Base-by-base conservation (phyloP, 2,888 invertebrate species). In the Gortyna flavago region DNA sequence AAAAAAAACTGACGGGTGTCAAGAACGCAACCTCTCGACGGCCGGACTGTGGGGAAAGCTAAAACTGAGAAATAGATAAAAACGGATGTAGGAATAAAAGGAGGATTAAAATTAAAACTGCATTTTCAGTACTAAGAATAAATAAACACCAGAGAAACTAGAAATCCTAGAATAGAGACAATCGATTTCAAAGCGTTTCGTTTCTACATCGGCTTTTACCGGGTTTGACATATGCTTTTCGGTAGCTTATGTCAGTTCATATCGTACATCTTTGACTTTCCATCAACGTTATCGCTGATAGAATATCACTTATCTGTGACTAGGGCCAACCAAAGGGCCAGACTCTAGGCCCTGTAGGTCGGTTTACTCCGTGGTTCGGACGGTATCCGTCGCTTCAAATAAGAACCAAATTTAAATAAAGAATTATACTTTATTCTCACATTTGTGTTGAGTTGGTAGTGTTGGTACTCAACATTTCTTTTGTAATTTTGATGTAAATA, bases 401-500 rank as follows among this genome's bases (percentile, higher is more conserved):
- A 65, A 16, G 16, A 65, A n/a, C 25, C 35, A 11, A 61, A 0
- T 54, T 11, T 9, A 65, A 65, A 38, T 18, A 7, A 66, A 13
- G 18, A 18, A 48, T 6, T 48, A 51, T 7, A 44, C 16, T 18
- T 54, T 41, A 29, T 16, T 68, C 9, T 32, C 0, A 51, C 9
- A n/a, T n/a, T 68, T 29, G 9, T 4, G 25, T 35, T 18, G 8
- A 38, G 25, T 51, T 51, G 51, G 51, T 25, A 51, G 51, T 21
- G 48, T 48, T 48, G 48, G 1, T 48, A 21, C 51, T 51, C 2
- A 21, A 21, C 21, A 1, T 48, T 18, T 0, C 51, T 51, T 25
- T 3, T 51, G 21, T 61, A 25, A 69, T 66, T 57, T 65, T 51
- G 13, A 70, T 44, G 38, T 54, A 51, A 82, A 65, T 65, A 32